phyloP scores from a whole-genome alignment of 2,113 vertebrate species.

The Prunella himalayana region DNA sequence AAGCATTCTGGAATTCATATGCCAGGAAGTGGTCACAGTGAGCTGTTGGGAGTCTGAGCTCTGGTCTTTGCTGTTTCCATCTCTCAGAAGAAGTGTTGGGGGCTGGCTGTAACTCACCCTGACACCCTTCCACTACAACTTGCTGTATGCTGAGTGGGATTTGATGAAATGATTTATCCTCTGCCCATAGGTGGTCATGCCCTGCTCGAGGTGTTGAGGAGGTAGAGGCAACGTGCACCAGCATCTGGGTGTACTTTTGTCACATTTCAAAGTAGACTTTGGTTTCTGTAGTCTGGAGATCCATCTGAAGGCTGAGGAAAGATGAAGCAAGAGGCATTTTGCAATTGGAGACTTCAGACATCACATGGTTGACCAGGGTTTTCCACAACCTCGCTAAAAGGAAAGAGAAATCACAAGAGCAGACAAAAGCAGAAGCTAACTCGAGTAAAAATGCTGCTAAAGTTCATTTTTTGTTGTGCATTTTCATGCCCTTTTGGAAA shows the following conservation, averaged over 20 bases:
- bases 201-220: not conserved
- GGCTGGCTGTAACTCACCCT: not conserved
- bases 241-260: not conserved
- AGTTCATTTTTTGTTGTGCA: not conserved
- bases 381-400: not conserved
- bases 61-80: not conserved
- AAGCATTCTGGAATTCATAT: not conserved
- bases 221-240: not conserved
- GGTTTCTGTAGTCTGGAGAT: not conserved
- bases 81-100: not conserved
- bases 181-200: not conserved
- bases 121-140: not conserved
- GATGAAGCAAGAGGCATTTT: not conserved
- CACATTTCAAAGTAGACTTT: not conserved
- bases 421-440: not conserved
- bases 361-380: not conserved
- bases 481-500: not conserved
- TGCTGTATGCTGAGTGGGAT: not conserved
- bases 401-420: not conserved
- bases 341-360: not conserved
- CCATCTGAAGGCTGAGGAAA: not conserved
- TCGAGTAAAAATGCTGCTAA: not conserved
- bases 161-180: not conserved
- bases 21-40: not conserved
- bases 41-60: not conserved